A percentile compares a stretch with the other conserved stretches of the same genome.
Evolutionary conservation across 2,888 invertebrate species (phyloP).

Genomic region (Cheilosia impressa): DNA sequence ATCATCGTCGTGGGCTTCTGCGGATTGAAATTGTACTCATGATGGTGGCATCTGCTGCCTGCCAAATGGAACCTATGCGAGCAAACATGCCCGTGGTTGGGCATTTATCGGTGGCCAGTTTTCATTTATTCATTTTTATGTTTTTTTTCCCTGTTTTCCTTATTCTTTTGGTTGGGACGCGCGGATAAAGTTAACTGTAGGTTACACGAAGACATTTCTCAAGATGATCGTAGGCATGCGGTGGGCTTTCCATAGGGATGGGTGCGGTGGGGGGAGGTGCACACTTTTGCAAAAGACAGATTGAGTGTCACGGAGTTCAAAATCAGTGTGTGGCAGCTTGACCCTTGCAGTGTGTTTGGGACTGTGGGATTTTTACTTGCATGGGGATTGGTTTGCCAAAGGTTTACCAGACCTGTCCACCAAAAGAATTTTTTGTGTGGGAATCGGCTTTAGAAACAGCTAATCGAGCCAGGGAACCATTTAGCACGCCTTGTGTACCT

Average conservation of each 20-base stretch:
- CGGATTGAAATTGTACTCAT: constrained; percentile 28
- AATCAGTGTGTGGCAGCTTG: constrained; percentile 56
- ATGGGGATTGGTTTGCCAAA: no score
- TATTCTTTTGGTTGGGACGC: constrained; percentile 30
- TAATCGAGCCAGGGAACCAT: no score
- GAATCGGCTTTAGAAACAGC: no score
- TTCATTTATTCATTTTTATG: constrained; percentile 56
- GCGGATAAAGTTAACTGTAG: constrained; percentile 70
- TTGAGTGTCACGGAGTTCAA: constrained; percentile 55
- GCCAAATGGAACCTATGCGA: constrained; percentile 48
- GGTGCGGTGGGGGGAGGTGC: background rate
- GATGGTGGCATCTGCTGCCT: constrained; percentile 45
- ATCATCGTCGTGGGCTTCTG: constrained; percentile 63
- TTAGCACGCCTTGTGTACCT: no score
- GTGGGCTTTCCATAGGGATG: constrained; percentile 9
- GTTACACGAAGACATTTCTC: constrained; percentile 71
- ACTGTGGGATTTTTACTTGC: no score
- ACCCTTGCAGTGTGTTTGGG: constrained; percentile 27
- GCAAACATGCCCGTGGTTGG: constrained; percentile 60
- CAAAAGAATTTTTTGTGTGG: no score
- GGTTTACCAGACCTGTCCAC: no score
- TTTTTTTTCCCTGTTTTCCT: constrained; percentile 45
- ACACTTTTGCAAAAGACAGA: constrained; percentile 30
- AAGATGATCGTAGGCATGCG: constrained; percentile 65
- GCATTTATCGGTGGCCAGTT: constrained; percentile 71